Conservation (phyloP, 64 coral and sea anemone species). For the Montipora sp. region DNA sequence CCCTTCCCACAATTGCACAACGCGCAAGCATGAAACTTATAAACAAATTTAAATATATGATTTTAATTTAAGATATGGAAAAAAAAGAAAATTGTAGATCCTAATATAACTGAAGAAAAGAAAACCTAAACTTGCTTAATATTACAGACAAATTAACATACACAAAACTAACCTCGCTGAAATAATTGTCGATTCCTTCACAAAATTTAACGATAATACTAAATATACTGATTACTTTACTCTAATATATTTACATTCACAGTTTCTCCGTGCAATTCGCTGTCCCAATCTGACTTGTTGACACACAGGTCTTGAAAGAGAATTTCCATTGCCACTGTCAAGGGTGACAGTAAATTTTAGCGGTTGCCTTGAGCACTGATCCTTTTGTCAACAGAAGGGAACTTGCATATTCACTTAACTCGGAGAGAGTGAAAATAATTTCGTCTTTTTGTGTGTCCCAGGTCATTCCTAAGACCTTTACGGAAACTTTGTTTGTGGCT, state of each 20-base stretch:
- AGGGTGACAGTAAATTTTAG: neutral
- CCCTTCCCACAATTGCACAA: too few species aligned
- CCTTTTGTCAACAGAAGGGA: slow-evolving; percentile 6
- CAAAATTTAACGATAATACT: too few species aligned
- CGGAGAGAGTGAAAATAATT: slow-evolving; percentile 31
- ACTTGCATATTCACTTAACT: slow-evolving; percentile 5
- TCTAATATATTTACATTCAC: neutral
- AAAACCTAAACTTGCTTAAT: too few species aligned
- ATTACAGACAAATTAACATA: too few species aligned
- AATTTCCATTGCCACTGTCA: neutral
- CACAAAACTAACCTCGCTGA: too few species aligned
- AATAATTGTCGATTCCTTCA: too few species aligned
- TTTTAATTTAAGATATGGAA: too few species aligned
- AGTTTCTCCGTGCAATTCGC: neutral
- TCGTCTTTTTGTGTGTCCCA: neutral
- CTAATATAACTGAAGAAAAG: too few species aligned
- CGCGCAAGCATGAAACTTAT: too few species aligned
- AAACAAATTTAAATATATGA: too few species aligned
- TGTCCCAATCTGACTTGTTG: slow-evolving; percentile 8
- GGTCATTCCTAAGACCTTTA: slow-evolving; percentile 4
- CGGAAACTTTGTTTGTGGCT: neutral
- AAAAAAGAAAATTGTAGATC: too few species aligned
- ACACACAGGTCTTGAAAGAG: slow-evolving; percentile 30
- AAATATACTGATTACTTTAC: too few species aligned
- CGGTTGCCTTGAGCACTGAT: neutral